Evolutionary conservation across 2,797 vertebrate species (phyloP).

Genomic region (Corythornis leucogaster): DNA sequence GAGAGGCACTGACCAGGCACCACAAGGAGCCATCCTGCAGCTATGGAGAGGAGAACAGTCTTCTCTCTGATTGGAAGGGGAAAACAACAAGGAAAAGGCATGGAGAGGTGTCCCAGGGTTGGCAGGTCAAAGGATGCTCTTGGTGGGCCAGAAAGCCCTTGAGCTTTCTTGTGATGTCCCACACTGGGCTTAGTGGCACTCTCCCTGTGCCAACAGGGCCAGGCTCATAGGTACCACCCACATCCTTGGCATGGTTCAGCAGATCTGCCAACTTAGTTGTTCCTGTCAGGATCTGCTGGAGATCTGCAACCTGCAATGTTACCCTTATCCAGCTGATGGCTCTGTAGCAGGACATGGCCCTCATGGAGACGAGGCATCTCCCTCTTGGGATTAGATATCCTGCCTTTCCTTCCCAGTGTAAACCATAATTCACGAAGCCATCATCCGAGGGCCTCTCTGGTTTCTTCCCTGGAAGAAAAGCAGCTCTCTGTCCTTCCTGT

Average conservation of each 20-base stretch:
- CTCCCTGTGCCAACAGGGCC: neutral
- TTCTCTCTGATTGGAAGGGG: no score
- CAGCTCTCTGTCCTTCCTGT: neutral
- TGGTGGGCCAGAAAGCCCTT: neutral
- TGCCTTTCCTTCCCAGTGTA: neutral
- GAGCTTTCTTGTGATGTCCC: fast-evolving
- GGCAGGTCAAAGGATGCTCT: neutral
- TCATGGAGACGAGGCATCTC: neutral
- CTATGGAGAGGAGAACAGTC: neutral
- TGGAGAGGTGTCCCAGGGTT: neutral
- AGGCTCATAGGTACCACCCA: neutral
- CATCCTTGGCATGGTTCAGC: neutral
- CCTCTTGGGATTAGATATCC: neutral
- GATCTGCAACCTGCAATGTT: neutral
- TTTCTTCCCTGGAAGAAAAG: neutral
- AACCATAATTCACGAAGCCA: neutral
- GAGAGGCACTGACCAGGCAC: neutral
- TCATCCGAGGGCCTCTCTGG: neutral
- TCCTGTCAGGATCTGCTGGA: neutral
- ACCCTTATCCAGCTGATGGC: neutral
- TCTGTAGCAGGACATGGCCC: neutral
- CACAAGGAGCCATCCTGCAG: neutral
- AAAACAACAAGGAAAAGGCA: neutral
- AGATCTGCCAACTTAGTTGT: neutral
- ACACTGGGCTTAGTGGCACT: neutral